Percentiles rank a stretch among this genome's conserved stretches.
These are phyloP conservation scores for Trachurus trachurus DNA, from an alignment of 2,797 vertebrate genomes.

Conservation along the genomic window DNA sequence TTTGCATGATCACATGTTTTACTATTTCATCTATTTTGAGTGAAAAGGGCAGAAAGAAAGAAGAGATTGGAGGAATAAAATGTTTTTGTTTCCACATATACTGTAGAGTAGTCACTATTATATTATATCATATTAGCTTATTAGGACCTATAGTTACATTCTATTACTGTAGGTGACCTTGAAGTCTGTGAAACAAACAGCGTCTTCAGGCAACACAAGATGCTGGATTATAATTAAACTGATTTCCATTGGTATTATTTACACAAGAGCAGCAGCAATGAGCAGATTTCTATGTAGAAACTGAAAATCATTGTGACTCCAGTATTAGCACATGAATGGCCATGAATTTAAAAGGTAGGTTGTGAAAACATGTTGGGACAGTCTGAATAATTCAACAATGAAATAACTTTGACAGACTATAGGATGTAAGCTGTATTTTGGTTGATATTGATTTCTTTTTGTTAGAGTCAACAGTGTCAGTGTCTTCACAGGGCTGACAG, in stretches of 20 bases:
- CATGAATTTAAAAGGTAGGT: constrained; percentile 13
- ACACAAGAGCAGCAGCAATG: constrained; percentile 16
- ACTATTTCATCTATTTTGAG: constrained; percentile 3
- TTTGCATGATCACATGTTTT: not conserved
- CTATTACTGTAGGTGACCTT: not conserved
- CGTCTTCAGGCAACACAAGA: constrained; percentile 34
- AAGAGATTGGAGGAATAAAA: not conserved
- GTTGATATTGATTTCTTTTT: constrained; percentile 30
- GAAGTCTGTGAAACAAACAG: constrained; percentile 2
- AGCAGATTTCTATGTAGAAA: constrained; percentile 26
- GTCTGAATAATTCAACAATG: not conserved
- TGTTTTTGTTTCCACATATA: not conserved
- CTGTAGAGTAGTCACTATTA: too few species aligned
- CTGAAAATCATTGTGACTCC: not conserved
- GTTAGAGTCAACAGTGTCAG: constrained; percentile 28
- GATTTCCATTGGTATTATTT: constrained; percentile 27
- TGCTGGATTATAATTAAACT: constrained; percentile 27
- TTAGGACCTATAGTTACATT: not conserved
- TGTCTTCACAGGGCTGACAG: constrained; percentile 8
- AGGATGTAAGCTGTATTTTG: constrained; percentile 8
- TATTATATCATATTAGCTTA: not conserved
- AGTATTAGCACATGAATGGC: constrained; percentile 22
- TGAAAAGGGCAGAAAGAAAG: not conserved
- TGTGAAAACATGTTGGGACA: not conserved
- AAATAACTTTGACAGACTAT: constrained; percentile 8